Evolutionary conservation across 2,797 vertebrate species (phyloP), one percentile per base, ranked within the genome.

Genomic region (Gymnothorax javanicus): DNA sequence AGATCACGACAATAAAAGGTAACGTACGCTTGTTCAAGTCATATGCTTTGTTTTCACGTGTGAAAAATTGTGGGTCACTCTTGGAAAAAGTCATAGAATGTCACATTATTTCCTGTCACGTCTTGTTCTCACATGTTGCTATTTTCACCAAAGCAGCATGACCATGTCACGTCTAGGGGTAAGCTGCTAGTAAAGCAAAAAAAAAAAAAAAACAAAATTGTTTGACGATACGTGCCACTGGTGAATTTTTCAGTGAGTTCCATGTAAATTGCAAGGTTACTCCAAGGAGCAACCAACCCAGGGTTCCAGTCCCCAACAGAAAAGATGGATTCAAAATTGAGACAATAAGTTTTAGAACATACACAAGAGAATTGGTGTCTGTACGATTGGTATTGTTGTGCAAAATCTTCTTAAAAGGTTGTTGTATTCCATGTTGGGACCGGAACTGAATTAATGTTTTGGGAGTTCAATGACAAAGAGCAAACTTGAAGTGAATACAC

Each of bases 321-420:
- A 43, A 52, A 77, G 33, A 52, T 50, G 33, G 15, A 20, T 77
- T 77, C 43, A 77, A 77, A 77, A 77, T 77, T 77, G 73, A 77
- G 33, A 77, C 73, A 43, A 43, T 43, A 6, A 27, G 33, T 33
- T 43, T 50, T 17, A 15, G 73, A 77, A 43, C 50, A 17, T 17
- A 43, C 73, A 20, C 73, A 20, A 77, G 73, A 52, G 33, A 43
- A 52, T 52, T 77, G 13, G 33, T 77, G 73, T 77, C 15, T 77
- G 73, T 52, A 43, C 71, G 43, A 33, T 75, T 33, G 27, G 27
- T 75, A 75, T 75, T 50, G 43, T 77, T 43, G 20, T 50, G 33
- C 7, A 15, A 50, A 15, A 17, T 43, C 15, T 77, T 52, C 13
- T 77, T 52, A 77, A 77, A 77, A 17, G 5, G 43, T 43, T 75